Conservation (phyloP, 1,140 invertebrate species). For the Dermatophagoides farinae region DNA sequence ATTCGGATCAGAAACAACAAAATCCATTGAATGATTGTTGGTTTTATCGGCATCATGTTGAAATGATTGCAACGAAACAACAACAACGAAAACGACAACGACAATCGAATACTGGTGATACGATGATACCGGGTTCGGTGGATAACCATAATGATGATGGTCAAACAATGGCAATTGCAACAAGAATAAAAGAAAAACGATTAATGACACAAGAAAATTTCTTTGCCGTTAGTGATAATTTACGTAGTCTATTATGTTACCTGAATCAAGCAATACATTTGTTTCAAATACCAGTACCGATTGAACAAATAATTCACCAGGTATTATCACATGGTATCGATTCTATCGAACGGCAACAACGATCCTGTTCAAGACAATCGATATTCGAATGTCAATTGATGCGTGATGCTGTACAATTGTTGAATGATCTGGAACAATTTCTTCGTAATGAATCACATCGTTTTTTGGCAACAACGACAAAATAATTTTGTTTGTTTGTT, state of each 20-base stretch:
- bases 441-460: neutral
- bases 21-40: neutral
- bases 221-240: neutral
- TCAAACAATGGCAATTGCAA: no score
- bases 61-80: neutral
- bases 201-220: neutral
- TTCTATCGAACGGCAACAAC: no score
- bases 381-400: constrained; percentile 1
- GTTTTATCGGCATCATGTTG: neutral
- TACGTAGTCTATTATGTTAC: neutral
- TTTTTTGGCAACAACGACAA: no score
- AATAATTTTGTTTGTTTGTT: no score
- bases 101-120: neutral
- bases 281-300: neutral
- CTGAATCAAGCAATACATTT: neutral
- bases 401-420: neutral
- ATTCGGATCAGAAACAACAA: no score
- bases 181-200: no score
- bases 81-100: neutral
- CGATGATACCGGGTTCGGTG: no score
- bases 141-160: no score
- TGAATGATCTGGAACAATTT: neutral
- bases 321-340: neutral
- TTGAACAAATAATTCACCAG: neutral
- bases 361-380: neutral